Evolutionary conservation across 2,888 invertebrate genomes (phyloP).

Genomic region (Arctia plantaginis): DNA sequence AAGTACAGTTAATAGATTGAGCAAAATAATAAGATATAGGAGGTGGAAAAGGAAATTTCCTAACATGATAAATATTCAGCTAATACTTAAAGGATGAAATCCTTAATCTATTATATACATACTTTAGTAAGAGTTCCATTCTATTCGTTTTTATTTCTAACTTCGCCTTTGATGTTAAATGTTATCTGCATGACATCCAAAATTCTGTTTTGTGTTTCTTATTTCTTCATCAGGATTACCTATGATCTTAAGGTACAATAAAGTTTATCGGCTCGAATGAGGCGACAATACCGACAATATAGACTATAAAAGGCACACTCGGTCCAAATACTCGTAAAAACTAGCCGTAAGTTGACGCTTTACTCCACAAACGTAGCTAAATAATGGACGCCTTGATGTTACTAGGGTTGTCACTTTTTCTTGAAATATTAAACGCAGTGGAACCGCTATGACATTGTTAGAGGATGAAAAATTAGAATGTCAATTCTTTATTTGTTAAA

Average conservation of each 20-base stretch:
- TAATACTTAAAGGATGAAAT: too few species aligned
- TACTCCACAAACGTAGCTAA: slow-evolving; percentile 50
- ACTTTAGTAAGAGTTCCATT: too few species aligned
- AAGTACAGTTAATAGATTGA: too few species aligned
- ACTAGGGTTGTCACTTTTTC: slow-evolving; percentile 34
- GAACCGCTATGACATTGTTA: not conserved
- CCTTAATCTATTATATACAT: too few species aligned
- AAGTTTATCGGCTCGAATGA: slow-evolving; percentile 48
- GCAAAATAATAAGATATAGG: too few species aligned
- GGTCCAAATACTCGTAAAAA: slow-evolving; percentile 47
- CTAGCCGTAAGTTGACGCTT: slow-evolving; percentile 39
- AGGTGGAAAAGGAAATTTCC: too few species aligned
- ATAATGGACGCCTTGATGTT: slow-evolving; percentile 42
- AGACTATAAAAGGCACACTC: slow-evolving; percentile 45
- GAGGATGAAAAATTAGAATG: not conserved
- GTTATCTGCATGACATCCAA: not conserved
- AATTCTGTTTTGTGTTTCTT: not conserved
- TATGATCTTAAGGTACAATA: slow-evolving; percentile 43
- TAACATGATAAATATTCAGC: too few species aligned
- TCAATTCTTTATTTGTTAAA: too few species aligned
- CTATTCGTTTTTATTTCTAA: too few species aligned
- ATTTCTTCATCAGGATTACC: not conserved
- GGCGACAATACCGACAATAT: slow-evolving; percentile 46
- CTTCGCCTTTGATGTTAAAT: not conserved
- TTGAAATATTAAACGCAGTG: not conserved